A percentile compares a stretch with the other conserved stretches of the same genome.
Conservation (phyloP, 2,113 vertebrate genomes). For the Ciconia maguari region DNA sequence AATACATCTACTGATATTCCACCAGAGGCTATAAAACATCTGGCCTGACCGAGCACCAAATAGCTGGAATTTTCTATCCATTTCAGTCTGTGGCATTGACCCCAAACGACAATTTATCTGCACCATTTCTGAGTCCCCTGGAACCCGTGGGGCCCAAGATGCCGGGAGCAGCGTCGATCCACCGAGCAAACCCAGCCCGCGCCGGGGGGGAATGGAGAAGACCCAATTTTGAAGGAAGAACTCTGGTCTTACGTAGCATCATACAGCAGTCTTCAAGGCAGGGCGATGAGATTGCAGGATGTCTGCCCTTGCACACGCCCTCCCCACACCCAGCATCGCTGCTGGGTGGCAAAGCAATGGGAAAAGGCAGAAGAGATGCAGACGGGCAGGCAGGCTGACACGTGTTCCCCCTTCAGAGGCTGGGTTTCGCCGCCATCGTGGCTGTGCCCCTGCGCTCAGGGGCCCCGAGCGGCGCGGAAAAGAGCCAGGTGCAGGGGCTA, state of each 20-base stretch:
- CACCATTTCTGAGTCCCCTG: constrained; percentile 1
- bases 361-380: neutral
- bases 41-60: constrained; percentile 33
- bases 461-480: fast-evolving
- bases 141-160: neutral
- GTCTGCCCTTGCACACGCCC: neutral
- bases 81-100: constrained; percentile 23
- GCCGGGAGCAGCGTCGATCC: neutral
- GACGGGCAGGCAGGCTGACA: neutral
- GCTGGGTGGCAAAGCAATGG: neutral
- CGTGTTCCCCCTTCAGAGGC: neutral
- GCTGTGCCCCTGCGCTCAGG: neutral
- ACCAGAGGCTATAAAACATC: constrained; percentile 61
- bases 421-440: neutral
- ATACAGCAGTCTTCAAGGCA: neutral
- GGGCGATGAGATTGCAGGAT: neutral
- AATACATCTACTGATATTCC: constrained; percentile 45
- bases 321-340: fast-evolving
- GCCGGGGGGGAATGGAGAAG: neutral
- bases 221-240: neutral
- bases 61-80: constrained; percentile 31
- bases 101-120: neutral
- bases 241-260: neutral
- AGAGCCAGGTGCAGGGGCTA: neutral
- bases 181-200: neutral